Conservation (phyloP, 2,797 vertebrate species). For the Columba guinea region DNA sequence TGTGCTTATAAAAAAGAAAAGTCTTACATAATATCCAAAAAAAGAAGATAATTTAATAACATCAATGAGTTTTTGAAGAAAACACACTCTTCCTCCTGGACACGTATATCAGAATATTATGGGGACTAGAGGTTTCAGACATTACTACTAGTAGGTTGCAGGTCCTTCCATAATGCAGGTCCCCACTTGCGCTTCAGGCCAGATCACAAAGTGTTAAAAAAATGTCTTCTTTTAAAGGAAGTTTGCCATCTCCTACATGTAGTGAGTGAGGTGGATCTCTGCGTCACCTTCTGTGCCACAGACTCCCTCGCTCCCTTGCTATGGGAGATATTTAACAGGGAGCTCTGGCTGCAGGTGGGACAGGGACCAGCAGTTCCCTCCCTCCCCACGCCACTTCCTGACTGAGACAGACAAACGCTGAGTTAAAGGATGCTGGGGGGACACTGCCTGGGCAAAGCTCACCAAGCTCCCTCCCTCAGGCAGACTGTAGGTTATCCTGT, state of each 20-base stretch:
- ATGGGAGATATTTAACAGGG: background rate
- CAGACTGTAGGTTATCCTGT: background rate
- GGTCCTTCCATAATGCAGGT: background rate
- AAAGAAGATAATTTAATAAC: background rate
- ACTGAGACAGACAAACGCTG: background rate
- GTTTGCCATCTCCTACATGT: background rate
- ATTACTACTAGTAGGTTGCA: background rate
- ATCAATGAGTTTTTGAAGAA: background rate
- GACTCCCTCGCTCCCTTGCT: background rate
- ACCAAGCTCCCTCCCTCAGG: background rate
- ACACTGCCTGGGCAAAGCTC: background rate
- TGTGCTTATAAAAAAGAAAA: background rate
- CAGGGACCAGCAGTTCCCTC: background rate
- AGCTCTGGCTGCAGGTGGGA: background rate
- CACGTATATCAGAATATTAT: background rate
- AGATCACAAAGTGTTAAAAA: background rate
- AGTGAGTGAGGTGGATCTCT: background rate
- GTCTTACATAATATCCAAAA: accelerated
- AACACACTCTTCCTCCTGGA: background rate
- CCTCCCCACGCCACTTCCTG: background rate
- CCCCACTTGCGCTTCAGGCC: background rate
- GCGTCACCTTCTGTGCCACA: background rate
- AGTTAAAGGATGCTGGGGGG: background rate
- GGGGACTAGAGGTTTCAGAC: background rate
- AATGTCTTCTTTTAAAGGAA: background rate